Percentiles rank a stretch among this genome's conserved stretches.
Conservation (phyloP, 2,888 invertebrate genomes). For the Schrankia costaestrigalis region DNA sequence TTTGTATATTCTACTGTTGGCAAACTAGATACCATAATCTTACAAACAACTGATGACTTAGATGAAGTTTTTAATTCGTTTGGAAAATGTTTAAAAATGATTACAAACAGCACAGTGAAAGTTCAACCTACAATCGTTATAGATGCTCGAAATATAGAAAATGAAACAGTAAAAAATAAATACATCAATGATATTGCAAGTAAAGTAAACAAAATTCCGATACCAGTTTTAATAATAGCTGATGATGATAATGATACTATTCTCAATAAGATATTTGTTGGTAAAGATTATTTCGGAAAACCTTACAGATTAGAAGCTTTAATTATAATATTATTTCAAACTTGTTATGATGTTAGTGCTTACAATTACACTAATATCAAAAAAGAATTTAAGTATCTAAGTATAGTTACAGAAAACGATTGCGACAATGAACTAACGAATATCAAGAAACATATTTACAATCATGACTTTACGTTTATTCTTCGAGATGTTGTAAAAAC, state of each 20-base stretch:
- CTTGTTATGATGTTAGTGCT: constrained; percentile 22
- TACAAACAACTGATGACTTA: not conserved
- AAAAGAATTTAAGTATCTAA: constrained; percentile 36
- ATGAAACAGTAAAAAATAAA: constrained; percentile 9
- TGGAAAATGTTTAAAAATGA: constrained; percentile 26
- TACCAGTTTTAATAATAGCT: constrained; percentile 17
- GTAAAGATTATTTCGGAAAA: constrained; percentile 12
- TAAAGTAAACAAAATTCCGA: constrained; percentile 15
- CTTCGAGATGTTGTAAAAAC: constrained; percentile 17
- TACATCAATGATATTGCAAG: constrained; percentile 25
- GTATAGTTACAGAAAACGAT: constrained; percentile 30
- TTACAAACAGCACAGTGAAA: constrained; percentile 18
- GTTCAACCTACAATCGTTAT: constrained; percentile 32
- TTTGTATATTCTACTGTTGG: too few species aligned
- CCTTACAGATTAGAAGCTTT: constrained; percentile 9
- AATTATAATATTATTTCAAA: constrained; percentile 29
- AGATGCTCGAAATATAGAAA: constrained; percentile 9
- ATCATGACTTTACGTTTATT: constrained; percentile 43
- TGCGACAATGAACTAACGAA: constrained; percentile 22
- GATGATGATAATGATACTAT: not conserved
- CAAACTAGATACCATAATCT: too few species aligned
- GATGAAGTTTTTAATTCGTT: constrained; percentile 14
- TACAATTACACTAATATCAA: constrained; percentile 24
- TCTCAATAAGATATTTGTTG: not conserved
- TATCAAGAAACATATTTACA: constrained; percentile 27